phyloP scores from a whole-genome alignment of 1,140 invertebrate genomes.

The Dreissena rostriformis region DNA sequence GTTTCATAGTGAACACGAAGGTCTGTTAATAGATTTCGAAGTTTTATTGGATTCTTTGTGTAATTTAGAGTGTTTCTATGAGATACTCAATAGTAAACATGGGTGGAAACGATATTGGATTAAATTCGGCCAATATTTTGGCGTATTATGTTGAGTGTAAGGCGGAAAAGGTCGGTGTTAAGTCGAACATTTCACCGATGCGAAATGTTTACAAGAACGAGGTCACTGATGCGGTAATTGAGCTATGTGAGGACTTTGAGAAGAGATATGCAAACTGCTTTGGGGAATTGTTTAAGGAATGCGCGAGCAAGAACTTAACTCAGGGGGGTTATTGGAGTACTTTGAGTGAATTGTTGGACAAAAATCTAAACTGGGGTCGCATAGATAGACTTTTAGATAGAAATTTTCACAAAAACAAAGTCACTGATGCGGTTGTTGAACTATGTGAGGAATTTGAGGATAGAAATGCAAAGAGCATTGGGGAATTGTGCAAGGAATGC shows the following conservation, averaged over 20 bases:
- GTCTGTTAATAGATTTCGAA: too few species aligned
- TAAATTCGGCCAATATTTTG: slow-evolving; percentile 17
- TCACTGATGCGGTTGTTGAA: slow-evolving; percentile 27
- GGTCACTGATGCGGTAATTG: slow-evolving; percentile 12
- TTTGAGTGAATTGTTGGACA: slow-evolving; percentile 12
- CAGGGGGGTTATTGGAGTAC: slow-evolving; percentile 11
- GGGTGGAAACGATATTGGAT: slow-evolving; percentile 21
- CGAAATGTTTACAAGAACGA: slow-evolving; percentile 29
- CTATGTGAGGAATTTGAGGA: slow-evolving; percentile 39
- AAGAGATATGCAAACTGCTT: slow-evolving; percentile 25
- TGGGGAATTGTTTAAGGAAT: slow-evolving; percentile 27
- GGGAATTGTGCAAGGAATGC: slow-evolving; percentile 32
- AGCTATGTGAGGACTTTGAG: slow-evolving; percentile 39
- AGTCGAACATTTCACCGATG: slow-evolving; percentile 29
- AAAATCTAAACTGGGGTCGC: too few species aligned
- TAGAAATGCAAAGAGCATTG: slow-evolving; percentile 13
- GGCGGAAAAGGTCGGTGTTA: slow-evolving; percentile 25
- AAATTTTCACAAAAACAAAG: slow-evolving; percentile 27
- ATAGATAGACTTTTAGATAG: too few species aligned
- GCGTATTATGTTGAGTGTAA: slow-evolving; percentile 24
- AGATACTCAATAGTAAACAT: neutral
- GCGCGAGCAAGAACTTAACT: slow-evolving; percentile 8
- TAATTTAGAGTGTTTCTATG: too few species aligned
- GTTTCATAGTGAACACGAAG: too few species aligned
- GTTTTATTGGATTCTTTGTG: too few species aligned